Conservation (phyloP, 2,797 vertebrate species). For the Pangasius krempfi region DNA sequence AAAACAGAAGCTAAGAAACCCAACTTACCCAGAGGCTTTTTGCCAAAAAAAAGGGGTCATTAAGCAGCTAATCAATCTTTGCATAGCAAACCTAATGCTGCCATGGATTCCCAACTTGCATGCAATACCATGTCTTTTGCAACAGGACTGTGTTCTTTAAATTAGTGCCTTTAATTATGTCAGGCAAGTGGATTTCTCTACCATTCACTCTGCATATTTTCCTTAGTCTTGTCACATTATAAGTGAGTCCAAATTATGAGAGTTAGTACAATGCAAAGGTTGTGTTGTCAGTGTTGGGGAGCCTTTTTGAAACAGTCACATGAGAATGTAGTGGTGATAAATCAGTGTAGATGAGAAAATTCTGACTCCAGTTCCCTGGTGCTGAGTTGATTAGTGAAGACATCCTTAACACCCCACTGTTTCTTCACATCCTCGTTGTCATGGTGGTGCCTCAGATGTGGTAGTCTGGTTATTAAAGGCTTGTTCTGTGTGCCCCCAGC, state of each 20-base stretch:
- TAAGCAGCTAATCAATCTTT: conserved; percentile 23
- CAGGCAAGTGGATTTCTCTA: conserved; percentile 24
- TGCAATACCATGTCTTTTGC: neutral
- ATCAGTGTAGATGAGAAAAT: neutral
- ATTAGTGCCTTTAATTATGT: neutral
- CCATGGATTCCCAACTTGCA: conserved; percentile 12
- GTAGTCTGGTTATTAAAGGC: conserved; percentile 34
- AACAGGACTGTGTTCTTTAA: conserved; percentile 6
- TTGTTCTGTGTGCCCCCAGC: conserved; percentile 33
- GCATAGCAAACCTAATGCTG: conserved; percentile 17
- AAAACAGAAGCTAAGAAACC: neutral
- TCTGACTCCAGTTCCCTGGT: neutral
- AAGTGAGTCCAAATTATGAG: neutral
- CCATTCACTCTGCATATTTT: neutral
- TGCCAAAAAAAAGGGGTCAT: neutral
- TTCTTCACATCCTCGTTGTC: conserved; percentile 31
- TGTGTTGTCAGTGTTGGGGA: neutral
- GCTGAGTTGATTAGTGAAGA: conserved; percentile 13
- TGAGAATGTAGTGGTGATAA: neutral
- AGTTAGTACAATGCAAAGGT: neutral
- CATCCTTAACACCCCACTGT: neutral
- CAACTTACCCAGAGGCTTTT: neutral
- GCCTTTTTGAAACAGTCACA: neutral
- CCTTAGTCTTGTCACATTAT: neutral
- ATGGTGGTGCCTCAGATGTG: conserved; percentile 11